Evolutionary conservation across 2,113 vertebrate species (phyloP).

Genomic region (Phyllostomus hastatus): DNA sequence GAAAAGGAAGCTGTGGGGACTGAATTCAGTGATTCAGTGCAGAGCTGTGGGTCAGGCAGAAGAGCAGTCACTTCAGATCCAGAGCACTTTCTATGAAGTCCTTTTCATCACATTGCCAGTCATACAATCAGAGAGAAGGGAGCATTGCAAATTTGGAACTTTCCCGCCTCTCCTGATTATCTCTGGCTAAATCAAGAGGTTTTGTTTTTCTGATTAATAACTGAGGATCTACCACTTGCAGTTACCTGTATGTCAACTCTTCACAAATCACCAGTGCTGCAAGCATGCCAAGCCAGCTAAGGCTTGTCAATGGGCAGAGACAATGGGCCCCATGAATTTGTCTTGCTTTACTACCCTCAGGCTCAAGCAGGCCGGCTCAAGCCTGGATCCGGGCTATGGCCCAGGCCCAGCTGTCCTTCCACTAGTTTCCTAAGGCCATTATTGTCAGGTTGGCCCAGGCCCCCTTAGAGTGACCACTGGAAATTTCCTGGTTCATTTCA

Average conservation of each 20-base stretch:
- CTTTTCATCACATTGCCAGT: slow-evolving; percentile 65
- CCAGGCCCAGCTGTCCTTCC: background rate
- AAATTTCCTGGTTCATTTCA: background rate
- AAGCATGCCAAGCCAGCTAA: background rate
- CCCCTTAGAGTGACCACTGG: background rate
- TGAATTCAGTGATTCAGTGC: slow-evolving; percentile 65
- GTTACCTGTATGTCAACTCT: background rate
- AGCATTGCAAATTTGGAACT: background rate
- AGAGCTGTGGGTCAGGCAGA: slow-evolving; percentile 43
- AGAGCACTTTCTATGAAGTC: slow-evolving; percentile 34
- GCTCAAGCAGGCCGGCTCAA: rapidly evolving
- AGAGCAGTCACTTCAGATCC: slow-evolving; percentile 52
- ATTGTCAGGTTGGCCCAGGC: background rate
- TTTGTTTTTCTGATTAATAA: background rate
- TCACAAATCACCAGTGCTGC: too few relatives aligned
- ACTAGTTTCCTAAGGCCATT: rapidly evolving
- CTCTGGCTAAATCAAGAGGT: background rate
- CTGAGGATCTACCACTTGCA: background rate
- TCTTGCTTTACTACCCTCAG: background rate
- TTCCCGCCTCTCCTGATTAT: background rate
- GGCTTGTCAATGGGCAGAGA: rapidly evolving
- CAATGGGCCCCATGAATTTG: background rate
- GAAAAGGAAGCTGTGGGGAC: slow-evolving; percentile 58
- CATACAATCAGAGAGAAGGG: background rate
- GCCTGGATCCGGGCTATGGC: background rate